Percentiles rank a stretch among this genome's conserved stretches.
Evolutionary conservation across 2,888 invertebrate genomes (phyloP).

Genomic region (Torymus auratus): DNA sequence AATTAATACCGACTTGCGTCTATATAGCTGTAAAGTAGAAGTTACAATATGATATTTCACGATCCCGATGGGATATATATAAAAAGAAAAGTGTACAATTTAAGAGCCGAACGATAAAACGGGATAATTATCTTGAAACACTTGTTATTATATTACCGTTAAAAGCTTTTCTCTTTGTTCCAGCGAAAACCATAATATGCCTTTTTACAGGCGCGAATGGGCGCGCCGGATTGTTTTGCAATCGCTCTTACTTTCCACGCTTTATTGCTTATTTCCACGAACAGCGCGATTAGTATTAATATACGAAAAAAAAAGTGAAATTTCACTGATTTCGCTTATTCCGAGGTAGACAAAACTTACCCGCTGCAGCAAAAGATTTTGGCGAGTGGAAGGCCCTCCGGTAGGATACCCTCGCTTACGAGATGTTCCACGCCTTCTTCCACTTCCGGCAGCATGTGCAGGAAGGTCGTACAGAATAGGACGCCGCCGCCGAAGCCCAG

Average conservation of each 20-base stretch:
- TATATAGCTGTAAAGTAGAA: too few species aligned
- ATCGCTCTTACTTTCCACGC: constrained; percentile 17
- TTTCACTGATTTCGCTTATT: background rate
- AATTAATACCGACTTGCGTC: background rate
- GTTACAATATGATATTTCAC: background rate
- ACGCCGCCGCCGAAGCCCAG: constrained; percentile 93
- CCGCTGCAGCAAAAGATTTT: constrained; percentile 83
- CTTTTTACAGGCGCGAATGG: background rate
- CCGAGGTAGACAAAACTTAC: constrained; percentile 62
- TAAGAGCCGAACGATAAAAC: too few species aligned
- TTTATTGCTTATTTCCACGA: constrained; percentile 32
- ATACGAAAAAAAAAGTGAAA: too few species aligned
- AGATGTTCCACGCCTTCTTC: constrained; percentile 82
- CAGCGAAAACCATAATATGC: constrained; percentile 21
- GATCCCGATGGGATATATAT: background rate
- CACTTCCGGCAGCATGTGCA: constrained; percentile 89
- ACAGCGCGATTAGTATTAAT: background rate
- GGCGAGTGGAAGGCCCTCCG: constrained; percentile 81
- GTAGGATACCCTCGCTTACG: constrained; percentile 76
- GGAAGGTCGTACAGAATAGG: constrained; percentile 87
- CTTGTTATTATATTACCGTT: constrained; percentile 16
- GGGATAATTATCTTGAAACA: background rate
- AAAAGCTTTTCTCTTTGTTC: constrained; percentile 5
- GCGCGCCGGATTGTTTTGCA: constrained; percentile 4
- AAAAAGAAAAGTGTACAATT: background rate